Percentiles rank a stretch among this genome's conserved stretches.
Conservation (phyloP, 1,140 invertebrate genomes). For the Neodiprion pinetum region DNA sequence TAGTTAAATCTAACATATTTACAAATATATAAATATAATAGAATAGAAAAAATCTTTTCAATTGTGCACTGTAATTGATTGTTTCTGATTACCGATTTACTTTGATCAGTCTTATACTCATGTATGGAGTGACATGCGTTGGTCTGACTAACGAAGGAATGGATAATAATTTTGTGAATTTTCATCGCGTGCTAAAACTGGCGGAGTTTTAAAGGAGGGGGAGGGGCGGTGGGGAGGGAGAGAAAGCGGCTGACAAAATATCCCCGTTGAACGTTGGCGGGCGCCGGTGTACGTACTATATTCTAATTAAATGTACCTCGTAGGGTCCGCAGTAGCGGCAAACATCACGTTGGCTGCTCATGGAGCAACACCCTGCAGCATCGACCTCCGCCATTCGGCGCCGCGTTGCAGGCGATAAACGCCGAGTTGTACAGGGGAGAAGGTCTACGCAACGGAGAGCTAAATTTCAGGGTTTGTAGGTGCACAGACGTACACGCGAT, state of each 20-base stretch:
- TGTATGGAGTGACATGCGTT: too few relatives aligned
- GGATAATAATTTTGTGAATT: too few relatives aligned
- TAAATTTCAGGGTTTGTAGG: background rate
- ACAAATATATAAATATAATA: too few relatives aligned
- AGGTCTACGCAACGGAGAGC: background rate
- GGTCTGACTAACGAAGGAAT: too few relatives aligned
- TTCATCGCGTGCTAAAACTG: too few relatives aligned
- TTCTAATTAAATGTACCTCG: conserved; percentile 7
- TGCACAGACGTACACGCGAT: too few relatives aligned
- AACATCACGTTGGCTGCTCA: background rate
- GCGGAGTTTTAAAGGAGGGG: background rate
- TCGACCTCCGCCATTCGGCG: background rate
- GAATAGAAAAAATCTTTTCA: too few relatives aligned
- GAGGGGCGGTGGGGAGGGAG: background rate
- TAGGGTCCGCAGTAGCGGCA: background rate
- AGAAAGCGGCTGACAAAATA: background rate
- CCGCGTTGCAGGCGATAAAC: background rate
- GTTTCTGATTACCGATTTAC: too few relatives aligned
- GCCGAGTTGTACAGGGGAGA: background rate
- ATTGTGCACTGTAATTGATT: too few relatives aligned
- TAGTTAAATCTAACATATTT: too few relatives aligned
- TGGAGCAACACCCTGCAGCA: background rate
- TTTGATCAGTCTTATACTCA: too few relatives aligned
- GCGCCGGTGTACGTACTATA: background rate
- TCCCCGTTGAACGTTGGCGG: background rate